phyloP scores from a whole-genome alignment of 2,888 invertebrate genomes.

The Apotomis turbidana region DNA sequence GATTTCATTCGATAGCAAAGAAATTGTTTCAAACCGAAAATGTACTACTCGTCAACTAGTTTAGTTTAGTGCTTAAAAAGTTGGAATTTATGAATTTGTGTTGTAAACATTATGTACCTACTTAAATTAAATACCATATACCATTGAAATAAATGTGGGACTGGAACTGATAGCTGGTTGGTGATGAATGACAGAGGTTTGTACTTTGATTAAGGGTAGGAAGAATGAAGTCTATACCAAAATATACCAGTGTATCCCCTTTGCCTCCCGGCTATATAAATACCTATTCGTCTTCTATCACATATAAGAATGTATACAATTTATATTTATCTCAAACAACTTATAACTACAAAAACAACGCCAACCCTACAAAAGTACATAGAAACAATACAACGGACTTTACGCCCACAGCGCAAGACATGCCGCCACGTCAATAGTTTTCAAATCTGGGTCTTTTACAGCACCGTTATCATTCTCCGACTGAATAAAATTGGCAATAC shows the following conservation, averaged over 20 bases:
- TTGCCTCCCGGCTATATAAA: too few relatives aligned
- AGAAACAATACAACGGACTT: background rate
- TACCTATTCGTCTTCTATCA: background rate
- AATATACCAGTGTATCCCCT: too few relatives aligned
- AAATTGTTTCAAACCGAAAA: background rate
- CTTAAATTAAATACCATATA: too few relatives aligned
- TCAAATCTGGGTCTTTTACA: slow-evolving; percentile 50
- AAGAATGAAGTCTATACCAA: too few relatives aligned
- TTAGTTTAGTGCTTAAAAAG: too few relatives aligned
- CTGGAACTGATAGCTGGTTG: too few relatives aligned
- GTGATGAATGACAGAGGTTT: too few relatives aligned
- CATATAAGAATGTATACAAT: background rate
- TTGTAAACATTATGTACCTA: too few relatives aligned
- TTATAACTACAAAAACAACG: background rate
- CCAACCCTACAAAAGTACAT: background rate
- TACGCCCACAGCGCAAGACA: slow-evolving; percentile 7
- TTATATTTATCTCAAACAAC: background rate
- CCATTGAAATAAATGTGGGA: too few relatives aligned
- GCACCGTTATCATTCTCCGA: slow-evolving; percentile 65
- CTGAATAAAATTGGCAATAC: slow-evolving; percentile 77
- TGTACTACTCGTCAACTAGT: background rate
- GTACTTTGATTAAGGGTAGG: too few relatives aligned
- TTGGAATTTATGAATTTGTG: too few relatives aligned
- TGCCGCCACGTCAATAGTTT: slow-evolving; percentile 29
- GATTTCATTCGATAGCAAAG: background rate